These are phyloP conservation scores for Protonibea diacanthus DNA, from an alignment of 2,797 vertebrate species.

Conservation along the genomic window DNA sequence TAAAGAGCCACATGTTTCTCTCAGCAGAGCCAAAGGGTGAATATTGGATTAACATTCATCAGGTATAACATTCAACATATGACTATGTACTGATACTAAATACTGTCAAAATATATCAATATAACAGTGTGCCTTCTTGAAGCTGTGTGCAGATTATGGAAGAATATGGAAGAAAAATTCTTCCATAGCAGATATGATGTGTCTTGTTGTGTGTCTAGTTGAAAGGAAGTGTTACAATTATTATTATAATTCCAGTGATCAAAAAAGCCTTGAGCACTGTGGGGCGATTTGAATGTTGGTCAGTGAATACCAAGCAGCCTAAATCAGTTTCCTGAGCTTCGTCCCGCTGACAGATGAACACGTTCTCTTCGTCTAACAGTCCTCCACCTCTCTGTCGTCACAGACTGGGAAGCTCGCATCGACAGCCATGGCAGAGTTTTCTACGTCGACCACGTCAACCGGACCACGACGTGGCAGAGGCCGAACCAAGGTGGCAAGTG, in stretches of 20 bases:
- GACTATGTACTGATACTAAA: background rate
- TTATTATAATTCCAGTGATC: background rate
- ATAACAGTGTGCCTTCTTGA: background rate
- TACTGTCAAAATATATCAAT: background rate
- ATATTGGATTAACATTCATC: too few relatives aligned
- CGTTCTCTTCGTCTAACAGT: background rate
- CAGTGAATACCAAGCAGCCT: background rate
- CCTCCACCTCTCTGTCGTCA: background rate
- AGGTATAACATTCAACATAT: too few relatives aligned
- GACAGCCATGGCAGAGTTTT: conserved; percentile 98
- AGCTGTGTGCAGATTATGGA: background rate
- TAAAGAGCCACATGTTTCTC: too few relatives aligned
- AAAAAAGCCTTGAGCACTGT: background rate
- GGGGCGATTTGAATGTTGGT: background rate
- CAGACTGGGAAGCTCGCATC: conserved; percentile 98
- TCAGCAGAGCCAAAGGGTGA: too few relatives aligned
- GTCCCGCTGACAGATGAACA: background rate
- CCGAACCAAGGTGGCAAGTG: conserved; percentile 90
- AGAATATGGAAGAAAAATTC: too few relatives aligned
- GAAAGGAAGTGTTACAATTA: background rate
- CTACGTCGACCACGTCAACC: conserved; percentile 97
- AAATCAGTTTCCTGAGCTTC: background rate
- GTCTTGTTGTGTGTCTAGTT: background rate
- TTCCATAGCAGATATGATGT: background rate
- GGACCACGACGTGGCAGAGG: conserved; percentile 97